Percentiles rank a stretch among this genome's conserved stretches.
phyloP scores from a whole-genome alignment of 2,113 vertebrate genomes.

The Otus sunia region DNA sequence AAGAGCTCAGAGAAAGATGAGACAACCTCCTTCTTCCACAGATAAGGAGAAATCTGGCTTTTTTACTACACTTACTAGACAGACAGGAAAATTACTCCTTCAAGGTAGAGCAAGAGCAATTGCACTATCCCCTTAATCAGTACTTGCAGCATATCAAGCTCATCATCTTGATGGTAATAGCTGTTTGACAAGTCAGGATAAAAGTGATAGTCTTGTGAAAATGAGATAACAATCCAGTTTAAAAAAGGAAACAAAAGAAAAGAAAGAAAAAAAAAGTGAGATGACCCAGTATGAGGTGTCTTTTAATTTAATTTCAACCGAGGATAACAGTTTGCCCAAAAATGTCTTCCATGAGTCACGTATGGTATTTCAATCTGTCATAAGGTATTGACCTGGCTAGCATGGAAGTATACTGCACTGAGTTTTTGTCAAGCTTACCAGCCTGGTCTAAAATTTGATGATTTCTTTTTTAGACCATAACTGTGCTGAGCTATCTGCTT shows the following conservation, averaged over 20 bases:
- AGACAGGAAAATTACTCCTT: constrained; percentile 70
- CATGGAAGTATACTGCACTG: constrained; percentile 58
- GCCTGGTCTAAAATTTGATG: constrained; percentile 69
- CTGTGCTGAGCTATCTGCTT: constrained; percentile 62
- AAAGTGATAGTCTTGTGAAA: constrained; percentile 71
- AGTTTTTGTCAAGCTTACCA: constrained; percentile 55
- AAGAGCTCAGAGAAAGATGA: constrained; percentile 15
- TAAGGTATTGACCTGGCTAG: constrained; percentile 68
- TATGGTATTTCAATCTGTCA: constrained; percentile 66
- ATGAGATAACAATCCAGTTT: constrained; percentile 55
- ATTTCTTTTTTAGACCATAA: constrained; percentile 63
- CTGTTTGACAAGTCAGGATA: constrained; percentile 69
- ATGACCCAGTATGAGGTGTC: constrained; percentile 16
- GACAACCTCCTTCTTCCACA: constrained; percentile 28
- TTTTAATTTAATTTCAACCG: constrained; percentile 68
- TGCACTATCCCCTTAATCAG: constrained; percentile 71
- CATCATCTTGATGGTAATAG: constrained; percentile 62
- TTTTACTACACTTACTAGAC: constrained; percentile 32
- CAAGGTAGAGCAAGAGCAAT: constrained; percentile 47
- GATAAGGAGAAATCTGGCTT: constrained; percentile 21
- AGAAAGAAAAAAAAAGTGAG: not conserved
- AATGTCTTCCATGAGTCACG: constrained; percentile 58
- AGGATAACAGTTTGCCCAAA: constrained; percentile 61
- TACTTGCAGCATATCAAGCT: constrained; percentile 57
- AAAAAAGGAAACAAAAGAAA: constrained; percentile 52